Conservation (phyloP, 2,113 vertebrate genomes). For the Erythrocebus patas region DNA sequence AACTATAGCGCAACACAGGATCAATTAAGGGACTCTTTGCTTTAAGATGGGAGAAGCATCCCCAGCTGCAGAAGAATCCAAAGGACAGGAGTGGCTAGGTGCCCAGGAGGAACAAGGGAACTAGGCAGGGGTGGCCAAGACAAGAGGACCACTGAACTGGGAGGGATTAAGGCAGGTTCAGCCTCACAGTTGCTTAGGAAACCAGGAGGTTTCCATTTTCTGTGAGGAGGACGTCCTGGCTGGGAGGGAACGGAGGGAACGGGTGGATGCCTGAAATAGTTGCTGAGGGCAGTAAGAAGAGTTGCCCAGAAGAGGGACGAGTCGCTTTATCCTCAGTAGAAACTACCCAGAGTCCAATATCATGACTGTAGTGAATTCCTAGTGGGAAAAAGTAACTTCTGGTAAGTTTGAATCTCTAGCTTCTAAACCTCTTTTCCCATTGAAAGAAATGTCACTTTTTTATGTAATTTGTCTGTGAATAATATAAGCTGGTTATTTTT, state of each 20-base stretch:
- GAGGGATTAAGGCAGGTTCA: neutral
- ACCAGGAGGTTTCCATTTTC: neutral
- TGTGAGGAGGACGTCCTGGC: neutral
- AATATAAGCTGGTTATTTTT: neutral
- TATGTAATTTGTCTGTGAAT: neutral
- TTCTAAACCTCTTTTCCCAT: neutral
- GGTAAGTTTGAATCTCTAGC: neutral
- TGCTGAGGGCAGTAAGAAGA: neutral
- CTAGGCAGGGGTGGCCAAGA: neutral
- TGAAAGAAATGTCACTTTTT: neutral
- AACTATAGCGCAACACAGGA: rapidly evolving
- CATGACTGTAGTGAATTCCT: neutral
- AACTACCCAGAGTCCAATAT: neutral
- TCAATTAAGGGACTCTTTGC: neutral
- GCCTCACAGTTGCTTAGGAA: neutral
- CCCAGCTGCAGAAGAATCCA: neutral
- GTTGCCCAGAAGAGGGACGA: neutral
- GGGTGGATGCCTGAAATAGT: neutral
- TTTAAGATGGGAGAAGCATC: neutral
- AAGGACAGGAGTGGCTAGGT: neutral
- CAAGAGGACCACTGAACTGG: neutral
- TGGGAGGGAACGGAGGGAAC: no score
- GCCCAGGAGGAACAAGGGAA: neutral
- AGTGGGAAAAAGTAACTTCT: neutral
- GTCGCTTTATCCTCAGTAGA: neutral